Evolutionary conservation across 30 jellyfish, hydroid and myxozoan genomes (phyloP).

Genomic region (Mastigias papua): DNA sequence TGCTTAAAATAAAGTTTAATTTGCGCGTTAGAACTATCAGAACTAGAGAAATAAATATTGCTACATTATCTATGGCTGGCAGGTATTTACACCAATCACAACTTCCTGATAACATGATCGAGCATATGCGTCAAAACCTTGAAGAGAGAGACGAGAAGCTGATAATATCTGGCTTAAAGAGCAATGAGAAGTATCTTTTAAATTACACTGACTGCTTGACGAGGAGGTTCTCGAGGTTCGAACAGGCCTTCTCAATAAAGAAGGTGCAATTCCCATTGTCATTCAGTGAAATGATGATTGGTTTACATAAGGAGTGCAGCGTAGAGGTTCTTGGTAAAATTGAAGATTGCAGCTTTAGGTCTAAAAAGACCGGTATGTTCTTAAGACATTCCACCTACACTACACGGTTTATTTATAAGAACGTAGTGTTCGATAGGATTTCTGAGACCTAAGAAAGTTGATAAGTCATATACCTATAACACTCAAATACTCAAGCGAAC

Average conservation of each 20-base stretch:
- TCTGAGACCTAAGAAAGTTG: too few relatives aligned
- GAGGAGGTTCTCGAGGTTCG: constrained; percentile 5
- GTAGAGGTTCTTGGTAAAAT: constrained; percentile 30
- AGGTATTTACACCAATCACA: background rate
- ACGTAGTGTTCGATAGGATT: too few relatives aligned
- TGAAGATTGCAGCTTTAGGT: background rate
- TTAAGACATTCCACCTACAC: too few relatives aligned
- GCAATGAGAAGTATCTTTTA: constrained; percentile 24
- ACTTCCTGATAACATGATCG: background rate
- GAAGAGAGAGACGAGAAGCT: constrained; percentile 8
- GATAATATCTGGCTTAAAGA: constrained; percentile 1
- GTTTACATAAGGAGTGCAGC: constrained; percentile 43
- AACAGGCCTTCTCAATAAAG: background rate
- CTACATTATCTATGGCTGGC: constrained; percentile 38
- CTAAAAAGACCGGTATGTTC: background rate
- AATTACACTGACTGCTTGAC: constrained; percentile 54
- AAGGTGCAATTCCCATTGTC: constrained; percentile 10
- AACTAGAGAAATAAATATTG: background rate
- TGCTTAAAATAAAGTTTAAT: background rate
- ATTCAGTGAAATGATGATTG: constrained; percentile 40
- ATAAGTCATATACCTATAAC: too few relatives aligned
- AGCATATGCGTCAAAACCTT: background rate
- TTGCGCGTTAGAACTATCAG: background rate
- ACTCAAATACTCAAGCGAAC: too few relatives aligned
- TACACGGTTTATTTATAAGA: too few relatives aligned